Evolutionary conservation across 2,888 invertebrate species (phyloP), one percentile per base, ranked within the genome.

Genomic region (Volucella bombylans): DNA sequence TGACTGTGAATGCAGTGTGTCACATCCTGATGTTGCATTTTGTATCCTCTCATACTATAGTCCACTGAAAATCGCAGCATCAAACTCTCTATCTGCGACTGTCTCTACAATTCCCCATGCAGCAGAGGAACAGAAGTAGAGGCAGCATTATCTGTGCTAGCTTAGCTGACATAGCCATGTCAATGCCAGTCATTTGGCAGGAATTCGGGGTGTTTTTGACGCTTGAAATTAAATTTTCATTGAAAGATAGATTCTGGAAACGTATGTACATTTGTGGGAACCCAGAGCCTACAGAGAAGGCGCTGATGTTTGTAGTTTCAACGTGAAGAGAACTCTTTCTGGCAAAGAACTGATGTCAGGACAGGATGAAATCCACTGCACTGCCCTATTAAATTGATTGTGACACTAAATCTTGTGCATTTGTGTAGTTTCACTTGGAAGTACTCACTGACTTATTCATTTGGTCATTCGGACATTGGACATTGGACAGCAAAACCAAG

Each of bases 161-260:
- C 6, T 15, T 4, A 14, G 15, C 11, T 62, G 62, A 71, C 59
- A 59, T 23, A 41, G 41, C 14, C 14, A 62, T 62, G 62, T 62
- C 72, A 72, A 62, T 54, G 61, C 10, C 61, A 72, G 54, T 1
- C 15, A 38, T 62, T 31, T 72, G 72, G 62, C 52, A 72, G 72
- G 15, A 54, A 31, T 31, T 72, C 54, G 61, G 38, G 61, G 38
- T 38, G 38, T 43, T 62, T 62, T 54, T 62, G 72, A 62, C 18
- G 62, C 12, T 62, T 54, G 15, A 72, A 72, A 72, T 72, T 62
- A 72, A 72, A 72, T 62, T 72, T 72, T 72, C 52, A 72, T 43
- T 31, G 6, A 72, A 39, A 43, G 50, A 50, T 18, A 12, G 18
- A 31, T n/a, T 31, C n/a, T 8, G n/a, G 4, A 54, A 31, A 23